Conservation (phyloP, 23 tunicate genomes). For the Trididemnum clinides region DNA sequence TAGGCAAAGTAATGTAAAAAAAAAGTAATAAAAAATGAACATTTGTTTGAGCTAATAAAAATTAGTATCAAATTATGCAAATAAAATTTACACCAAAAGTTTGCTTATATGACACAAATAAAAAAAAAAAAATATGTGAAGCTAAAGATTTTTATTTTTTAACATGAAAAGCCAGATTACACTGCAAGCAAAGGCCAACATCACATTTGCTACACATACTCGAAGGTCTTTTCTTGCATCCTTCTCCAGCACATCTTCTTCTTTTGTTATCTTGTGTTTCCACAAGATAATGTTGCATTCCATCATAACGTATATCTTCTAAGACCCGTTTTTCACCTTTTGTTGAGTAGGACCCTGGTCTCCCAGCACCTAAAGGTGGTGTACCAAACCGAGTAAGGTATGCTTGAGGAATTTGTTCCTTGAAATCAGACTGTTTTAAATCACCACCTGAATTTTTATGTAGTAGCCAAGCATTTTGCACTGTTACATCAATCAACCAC, state of each 20-base stretch:
- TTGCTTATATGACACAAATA: no score
- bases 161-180: background rate
- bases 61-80: no score
- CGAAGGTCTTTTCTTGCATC: background rate
- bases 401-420: background rate
- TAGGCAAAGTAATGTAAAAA: no score
- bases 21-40: no score
- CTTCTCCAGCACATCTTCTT: conserved; percentile 10
- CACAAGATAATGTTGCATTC: background rate
- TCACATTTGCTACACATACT: background rate
- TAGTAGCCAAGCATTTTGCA: conserved; percentile 1
- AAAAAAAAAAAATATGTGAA: no score
- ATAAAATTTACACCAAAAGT: no score
- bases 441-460: conserved; percentile 9
- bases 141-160: background rate
- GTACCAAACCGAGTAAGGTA: background rate
- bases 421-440: background rate
- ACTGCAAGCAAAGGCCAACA: background rate
- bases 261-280: background rate
- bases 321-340: background rate
- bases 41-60: no score
- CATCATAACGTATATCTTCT: background rate
- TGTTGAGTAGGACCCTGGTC: background rate
- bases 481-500: background rate
- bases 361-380: background rate